Evolutionary conservation across 1,140 invertebrate species (phyloP), one percentile per base, ranked within the genome.

Genomic region (Drosophila varians): DNA sequence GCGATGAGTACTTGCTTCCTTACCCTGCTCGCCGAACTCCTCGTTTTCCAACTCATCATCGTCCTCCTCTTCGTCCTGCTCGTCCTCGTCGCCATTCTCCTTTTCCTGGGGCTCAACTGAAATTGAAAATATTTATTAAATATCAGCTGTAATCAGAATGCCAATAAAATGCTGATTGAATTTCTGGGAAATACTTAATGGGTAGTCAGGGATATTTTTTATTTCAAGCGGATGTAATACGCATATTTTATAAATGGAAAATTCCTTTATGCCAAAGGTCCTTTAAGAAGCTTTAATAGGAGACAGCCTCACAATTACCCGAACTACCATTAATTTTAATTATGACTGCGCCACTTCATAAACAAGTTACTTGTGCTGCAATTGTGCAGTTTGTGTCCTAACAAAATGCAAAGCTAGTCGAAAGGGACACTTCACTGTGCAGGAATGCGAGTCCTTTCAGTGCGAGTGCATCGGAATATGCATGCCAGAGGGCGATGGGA

Each of bases 321-420:
- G 61, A 64, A 64, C 76, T 72, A 82, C 82, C 82, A 87, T 87
- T 87, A 88, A 82, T 74, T 74, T 88, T 88, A 88, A 87, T 87
- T 87, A 87, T 76, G 83, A 87, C 61, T 82, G 83, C 72, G 48
- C 79, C 79, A 84, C 73, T 73, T 46, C 58, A 87, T 84, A 83
- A 74, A 65, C 77, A 82, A 88, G 83, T 74, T 70, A 77, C 82
- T 88, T 70, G 46, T 76, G 51, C 64, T 48, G 62, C 64, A 66
- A 62, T 25, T n/a, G 48, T 54, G 18, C 36, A 45, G 12, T 7
- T 21, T 31, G 43, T 25, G 58, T 65, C 21, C 46, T 68, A 34
- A 53, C 56, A 57, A 62, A 76, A 61, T 64, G 56, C 47, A 76
- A 60, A 56, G 71, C 71, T 34, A 64, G 57, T 73, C 21, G 34